Base-by-base conservation (phyloP, 1,140 invertebrate species). In the Drosophila miranda region DNA sequence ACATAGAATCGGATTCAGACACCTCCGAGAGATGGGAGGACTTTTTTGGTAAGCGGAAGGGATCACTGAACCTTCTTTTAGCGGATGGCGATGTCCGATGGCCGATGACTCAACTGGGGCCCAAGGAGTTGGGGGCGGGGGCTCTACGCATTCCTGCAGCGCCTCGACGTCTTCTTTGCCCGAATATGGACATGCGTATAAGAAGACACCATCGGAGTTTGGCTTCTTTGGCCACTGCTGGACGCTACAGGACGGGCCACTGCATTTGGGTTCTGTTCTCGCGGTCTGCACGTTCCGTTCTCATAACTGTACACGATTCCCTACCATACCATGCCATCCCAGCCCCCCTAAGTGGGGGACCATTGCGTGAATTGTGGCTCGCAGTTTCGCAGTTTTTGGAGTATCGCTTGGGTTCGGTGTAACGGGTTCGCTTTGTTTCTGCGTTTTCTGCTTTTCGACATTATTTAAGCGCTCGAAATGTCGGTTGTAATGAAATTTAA, bases 1-100 rank as follows among this genome's bases (percentile, higher is more conserved):
- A 90, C 87, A 79, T 89, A 86, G 90, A 91, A 88, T 91, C 90
- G 59, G 90, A 91, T 84, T 91, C 90, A 60, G 90, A 91, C 82
- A 90, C 87, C 73, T 91, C 86, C 45, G 86, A 89, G 75, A 78
- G 83, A 60, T 89, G 90, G 90, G 90, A 91, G 78, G 90, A 91
- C 71, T 91, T 91, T 89, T 91, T 91, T 90, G 90, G 90, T 91
- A 88, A 90, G 90, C 76, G 46, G 60, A 54, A 56, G 56, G 78
- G 81, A 78, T 78, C 78, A 69, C 68, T 86, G 82, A 82, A 87
- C 81, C 81, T 69, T 80, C 53, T 38, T n/a, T 16, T 34, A 43
- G 49, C 38, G 59, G 21, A 68, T 30, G 30, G 30, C 30, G 21
- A 38, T 42, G 42, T 44, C 60, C 11, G 34, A 11, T 38, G 11